Evolutionary conservation across 2,888 invertebrate genomes (phyloP).

Genomic region (Graphium colonna): DNA sequence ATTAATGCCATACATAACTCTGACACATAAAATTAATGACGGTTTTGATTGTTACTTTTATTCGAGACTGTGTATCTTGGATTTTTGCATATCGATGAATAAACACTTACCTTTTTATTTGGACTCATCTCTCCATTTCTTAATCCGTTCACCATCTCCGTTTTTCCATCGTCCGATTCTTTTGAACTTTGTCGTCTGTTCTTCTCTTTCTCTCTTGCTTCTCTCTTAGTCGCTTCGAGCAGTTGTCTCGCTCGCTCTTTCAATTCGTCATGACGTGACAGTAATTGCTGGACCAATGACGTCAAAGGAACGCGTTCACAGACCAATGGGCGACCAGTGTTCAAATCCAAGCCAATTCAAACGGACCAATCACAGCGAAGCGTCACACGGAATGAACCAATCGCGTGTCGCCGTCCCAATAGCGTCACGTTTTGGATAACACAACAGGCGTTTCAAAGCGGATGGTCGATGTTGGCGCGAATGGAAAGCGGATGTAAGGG

Average conservation of each 20-base stretch:
- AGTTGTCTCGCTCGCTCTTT: slow-evolving; percentile 91
- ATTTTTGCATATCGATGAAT: neutral
- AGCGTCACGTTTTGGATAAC: slow-evolving; percentile 40
- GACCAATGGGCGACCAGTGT: slow-evolving; percentile 38
- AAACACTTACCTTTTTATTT: slow-evolving; percentile 55
- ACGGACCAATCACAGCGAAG: slow-evolving; percentile 41
- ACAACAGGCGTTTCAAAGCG: slow-evolving; percentile 48
- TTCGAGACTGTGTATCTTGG: neutral
- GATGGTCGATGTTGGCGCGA: slow-evolving; percentile 38
- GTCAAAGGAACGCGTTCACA: slow-evolving; percentile 22
- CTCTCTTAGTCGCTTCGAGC: slow-evolving; percentile 88
- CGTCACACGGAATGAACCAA: slow-evolving; percentile 39
- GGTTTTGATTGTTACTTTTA: too few species aligned
- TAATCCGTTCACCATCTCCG: slow-evolving; percentile 75
- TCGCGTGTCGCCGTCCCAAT: slow-evolving; percentile 32
- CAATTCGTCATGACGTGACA: slow-evolving; percentile 90
- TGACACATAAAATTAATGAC: too few species aligned
- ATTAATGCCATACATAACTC: too few species aligned
- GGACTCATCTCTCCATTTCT: slow-evolving; percentile 63
- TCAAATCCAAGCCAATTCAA: slow-evolving; percentile 36
- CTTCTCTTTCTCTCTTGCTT: slow-evolving; percentile 76
- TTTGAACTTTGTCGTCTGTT: slow-evolving; percentile 52
- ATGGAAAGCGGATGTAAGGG: slow-evolving; percentile 53
- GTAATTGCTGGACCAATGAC: slow-evolving; percentile 80
- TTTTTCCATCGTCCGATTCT: slow-evolving; percentile 83